These are phyloP conservation scores for Drosophila bipectinata DNA, from an alignment of 1,140 invertebrate genomes.

Conservation along the genomic window DNA sequence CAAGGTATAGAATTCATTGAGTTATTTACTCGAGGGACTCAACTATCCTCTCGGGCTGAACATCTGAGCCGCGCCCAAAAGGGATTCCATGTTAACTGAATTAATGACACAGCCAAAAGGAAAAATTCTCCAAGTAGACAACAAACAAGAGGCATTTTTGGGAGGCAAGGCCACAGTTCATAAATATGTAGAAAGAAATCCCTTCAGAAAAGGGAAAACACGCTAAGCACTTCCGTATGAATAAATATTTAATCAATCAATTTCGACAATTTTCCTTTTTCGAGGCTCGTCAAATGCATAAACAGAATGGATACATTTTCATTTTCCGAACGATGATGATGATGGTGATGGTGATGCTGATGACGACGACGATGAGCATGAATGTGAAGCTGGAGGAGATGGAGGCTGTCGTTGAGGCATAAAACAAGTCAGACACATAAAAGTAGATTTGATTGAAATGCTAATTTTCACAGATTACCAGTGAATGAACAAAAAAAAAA, in stretches of 20 bases:
- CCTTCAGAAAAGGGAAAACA: conserved; percentile 22
- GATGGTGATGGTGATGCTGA: conserved; percentile 3
- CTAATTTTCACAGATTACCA: conserved; percentile 61
- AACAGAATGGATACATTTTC: conserved; percentile 58
- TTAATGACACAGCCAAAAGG: conserved; percentile 40
- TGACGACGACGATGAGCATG: conserved; percentile 12
- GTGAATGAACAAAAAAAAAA: conserved; percentile 32
- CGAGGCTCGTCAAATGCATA: conserved; percentile 63
- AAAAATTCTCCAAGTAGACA: conserved; percentile 29
- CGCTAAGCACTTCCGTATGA: conserved; percentile 71
- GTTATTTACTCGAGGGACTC: conserved; percentile 3
- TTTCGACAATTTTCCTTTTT: conserved; percentile 63
- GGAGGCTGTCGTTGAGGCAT: conserved; percentile 51
- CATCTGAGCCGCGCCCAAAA: conserved; percentile 15
- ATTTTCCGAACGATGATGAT: conserved; percentile 43
- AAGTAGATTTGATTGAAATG: conserved; percentile 80
- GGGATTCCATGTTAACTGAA: conserved; percentile 49
- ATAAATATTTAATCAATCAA: conserved; percentile 82
- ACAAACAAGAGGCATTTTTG: conserved; percentile 7
- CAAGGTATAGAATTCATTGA: neutral
- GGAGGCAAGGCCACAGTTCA: conserved; percentile 27
- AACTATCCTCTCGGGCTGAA: neutral
- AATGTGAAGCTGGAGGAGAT: conserved; percentile 14
- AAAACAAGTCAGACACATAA: conserved; percentile 78
- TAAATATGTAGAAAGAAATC: conserved; percentile 38